Conservation (phyloP, 2,888 invertebrate genomes). For the Acholoe squamosa region DNA sequence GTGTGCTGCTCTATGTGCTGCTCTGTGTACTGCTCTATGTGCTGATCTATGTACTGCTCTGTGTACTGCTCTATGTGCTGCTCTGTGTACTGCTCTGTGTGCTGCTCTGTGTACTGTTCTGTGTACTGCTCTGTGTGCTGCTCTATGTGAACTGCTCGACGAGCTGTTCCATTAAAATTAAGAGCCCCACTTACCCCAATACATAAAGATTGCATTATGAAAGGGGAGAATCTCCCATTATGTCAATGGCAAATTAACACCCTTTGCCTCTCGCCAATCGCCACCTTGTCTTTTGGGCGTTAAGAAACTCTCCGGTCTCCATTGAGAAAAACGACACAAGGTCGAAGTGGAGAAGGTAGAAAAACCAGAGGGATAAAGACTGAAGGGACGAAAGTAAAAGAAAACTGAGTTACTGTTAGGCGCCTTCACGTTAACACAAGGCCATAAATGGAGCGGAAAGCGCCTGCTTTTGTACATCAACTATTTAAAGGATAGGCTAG, state of each 20-base stretch:
- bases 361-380: no score
- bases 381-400: no score
- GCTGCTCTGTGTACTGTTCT: no score
- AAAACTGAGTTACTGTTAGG: no score
- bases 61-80: no score
- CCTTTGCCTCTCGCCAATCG: neutral
- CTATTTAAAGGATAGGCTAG: no score
- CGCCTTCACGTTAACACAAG: neutral
- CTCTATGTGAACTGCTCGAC: no score
- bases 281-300: neutral
- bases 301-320: neutral
- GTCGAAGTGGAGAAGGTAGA: neutral
- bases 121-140: no score
- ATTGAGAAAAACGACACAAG: neutral
- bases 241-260: slow-evolving; percentile 41
- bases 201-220: slow-evolving; percentile 34
- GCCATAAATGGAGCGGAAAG: slow-evolving; percentile 19
- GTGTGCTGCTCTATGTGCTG: no score
- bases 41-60: no score
- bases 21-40: no score
- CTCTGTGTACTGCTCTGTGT: no score
- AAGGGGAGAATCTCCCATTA: neutral
- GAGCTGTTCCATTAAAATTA: neutral
- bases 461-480: neutral
- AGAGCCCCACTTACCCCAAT: neutral